Evolutionary conservation across 2,888 invertebrate species (phyloP).

Genomic region (Lasiommata megera): DNA sequence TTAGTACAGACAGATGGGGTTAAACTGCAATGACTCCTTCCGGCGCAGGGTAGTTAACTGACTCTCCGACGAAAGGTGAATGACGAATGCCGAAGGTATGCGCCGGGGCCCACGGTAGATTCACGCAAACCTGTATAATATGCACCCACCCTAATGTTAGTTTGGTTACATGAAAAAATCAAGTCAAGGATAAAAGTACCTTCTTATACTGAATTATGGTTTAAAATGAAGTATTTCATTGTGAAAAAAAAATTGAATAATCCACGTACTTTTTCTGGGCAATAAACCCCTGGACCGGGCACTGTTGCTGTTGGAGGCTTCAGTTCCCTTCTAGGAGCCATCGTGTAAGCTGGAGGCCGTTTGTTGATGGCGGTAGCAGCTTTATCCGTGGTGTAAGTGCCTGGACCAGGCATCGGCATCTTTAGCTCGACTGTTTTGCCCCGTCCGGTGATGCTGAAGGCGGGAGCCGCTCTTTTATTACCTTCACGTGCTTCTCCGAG

Average conservation of each 20-base stretch:
- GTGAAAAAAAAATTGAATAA: background rate
- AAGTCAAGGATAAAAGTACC: background rate
- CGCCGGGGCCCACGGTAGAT: slow-evolving; percentile 83
- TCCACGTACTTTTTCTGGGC: slow-evolving; percentile 81
- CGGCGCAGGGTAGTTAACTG: slow-evolving; percentile 62
- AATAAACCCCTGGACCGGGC: slow-evolving; percentile 84
- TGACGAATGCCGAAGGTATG: slow-evolving; percentile 91
- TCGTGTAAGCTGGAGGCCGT: slow-evolving; percentile 91
- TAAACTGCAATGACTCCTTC: slow-evolving; percentile 59
- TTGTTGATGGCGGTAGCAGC: slow-evolving; percentile 63
- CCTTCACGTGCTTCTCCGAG: slow-evolving; percentile 82
- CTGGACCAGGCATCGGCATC: slow-evolving; percentile 89
- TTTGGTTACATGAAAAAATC: slow-evolving; percentile 4
- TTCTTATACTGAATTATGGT: no score
- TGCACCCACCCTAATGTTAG: slow-evolving; percentile 3
- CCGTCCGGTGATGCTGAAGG: slow-evolving; percentile 93
- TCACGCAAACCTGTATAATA: slow-evolving; percentile 74
- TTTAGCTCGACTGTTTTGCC: slow-evolving; percentile 81
- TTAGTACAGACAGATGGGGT: slow-evolving; percentile 46
- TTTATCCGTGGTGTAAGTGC: slow-evolving; percentile 85
- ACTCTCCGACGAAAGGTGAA: slow-evolving; percentile 84
- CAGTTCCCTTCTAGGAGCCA: slow-evolving; percentile 83
- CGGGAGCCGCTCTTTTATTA: slow-evolving; percentile 87
- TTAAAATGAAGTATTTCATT: background rate
- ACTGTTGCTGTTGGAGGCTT: slow-evolving; percentile 61